Percentiles rank a stretch among this genome's conserved stretches.
These are phyloP conservation scores for Diaperis boleti DNA, from an alignment of 2,888 invertebrate genomes.

Conservation along the genomic window DNA sequence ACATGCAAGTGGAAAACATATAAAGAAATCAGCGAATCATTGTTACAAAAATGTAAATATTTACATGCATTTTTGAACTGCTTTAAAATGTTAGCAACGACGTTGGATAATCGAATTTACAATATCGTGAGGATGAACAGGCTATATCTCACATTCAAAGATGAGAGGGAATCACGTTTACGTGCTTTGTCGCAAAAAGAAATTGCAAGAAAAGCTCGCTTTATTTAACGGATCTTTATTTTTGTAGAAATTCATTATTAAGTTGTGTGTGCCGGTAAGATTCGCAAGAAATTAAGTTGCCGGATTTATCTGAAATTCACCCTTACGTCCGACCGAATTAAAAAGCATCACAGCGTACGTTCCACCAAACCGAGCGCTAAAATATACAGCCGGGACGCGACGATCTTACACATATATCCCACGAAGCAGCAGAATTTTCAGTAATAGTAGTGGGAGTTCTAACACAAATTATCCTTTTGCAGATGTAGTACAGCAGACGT, in stretches of 20 bases:
- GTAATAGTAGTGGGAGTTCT: not conserved
- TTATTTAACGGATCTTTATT: conserved; percentile 13
- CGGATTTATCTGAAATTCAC: conserved; percentile 12
- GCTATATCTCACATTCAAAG: not conserved
- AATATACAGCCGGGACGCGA: not conserved
- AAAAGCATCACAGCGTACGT: not conserved
- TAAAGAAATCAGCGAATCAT: not conserved
- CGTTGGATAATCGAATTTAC: not conserved
- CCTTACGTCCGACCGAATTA: not conserved
- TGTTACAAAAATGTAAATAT: not conserved
- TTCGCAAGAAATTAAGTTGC: conserved; percentile 3
- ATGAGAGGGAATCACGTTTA: not conserved
- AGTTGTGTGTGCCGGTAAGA: conserved; percentile 1
- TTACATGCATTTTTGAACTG: not conserved
- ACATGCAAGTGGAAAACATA: conserved; percentile 13
- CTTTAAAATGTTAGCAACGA: not conserved
- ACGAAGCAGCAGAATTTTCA: not conserved
- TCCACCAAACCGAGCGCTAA: not conserved
- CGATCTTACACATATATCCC: not conserved
- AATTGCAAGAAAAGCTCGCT: conserved; percentile 10
- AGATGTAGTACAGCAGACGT: no score
- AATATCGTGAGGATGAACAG: not conserved
- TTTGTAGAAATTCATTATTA: conserved; percentile 17
- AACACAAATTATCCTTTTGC: no score
- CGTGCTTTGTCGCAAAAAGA: not conserved